Percentiles rank a stretch among this genome's conserved stretches.
Conservation (phyloP, 2,888 invertebrate species). For the Patella ulyssiponensis region DNA sequence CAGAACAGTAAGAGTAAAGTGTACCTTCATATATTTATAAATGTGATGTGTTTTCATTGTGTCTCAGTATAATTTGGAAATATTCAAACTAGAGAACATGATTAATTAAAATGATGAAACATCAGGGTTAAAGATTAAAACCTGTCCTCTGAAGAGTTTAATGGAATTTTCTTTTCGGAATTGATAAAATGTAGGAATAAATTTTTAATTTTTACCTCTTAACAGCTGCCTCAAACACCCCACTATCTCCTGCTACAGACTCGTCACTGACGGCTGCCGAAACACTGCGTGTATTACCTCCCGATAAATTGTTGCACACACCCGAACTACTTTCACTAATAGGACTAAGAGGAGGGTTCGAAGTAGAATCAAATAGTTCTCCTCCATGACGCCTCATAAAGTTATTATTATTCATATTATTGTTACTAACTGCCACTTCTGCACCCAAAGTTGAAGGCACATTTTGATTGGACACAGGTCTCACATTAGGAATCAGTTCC, state of each 20-base stretch:
- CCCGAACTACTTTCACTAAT: constrained; percentile 72
- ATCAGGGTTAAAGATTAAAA: too few species aligned
- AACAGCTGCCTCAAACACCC: constrained; percentile 73
- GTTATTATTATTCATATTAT: constrained; percentile 10
- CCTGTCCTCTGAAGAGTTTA: too few species aligned
- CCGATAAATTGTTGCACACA: constrained; percentile 68
- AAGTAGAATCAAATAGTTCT: constrained; percentile 35
- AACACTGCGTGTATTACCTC: constrained; percentile 76
- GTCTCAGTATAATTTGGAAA: too few species aligned
- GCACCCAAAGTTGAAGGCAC: constrained; percentile 12
- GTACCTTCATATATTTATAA: too few species aligned
- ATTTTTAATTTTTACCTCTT: constrained; percentile 58
- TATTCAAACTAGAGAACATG: too few species aligned
- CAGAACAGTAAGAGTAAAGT: too few species aligned
- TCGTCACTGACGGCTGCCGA: constrained; percentile 98
- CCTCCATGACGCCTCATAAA: constrained; percentile 18
- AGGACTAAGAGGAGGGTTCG: constrained; percentile 70
- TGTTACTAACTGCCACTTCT: constrained; percentile 11
- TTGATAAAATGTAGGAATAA: too few species aligned
- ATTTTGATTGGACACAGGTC: constrained; percentile 11
- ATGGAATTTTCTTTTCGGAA: too few species aligned
- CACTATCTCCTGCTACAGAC: constrained; percentile 87
- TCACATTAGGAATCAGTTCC: constrained; percentile 17
- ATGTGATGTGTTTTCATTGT: too few species aligned
- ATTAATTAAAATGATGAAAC: too few species aligned